Base-by-base conservation (phyloP, 2,113 vertebrate species). In the Chionodraco myersi region DNA sequence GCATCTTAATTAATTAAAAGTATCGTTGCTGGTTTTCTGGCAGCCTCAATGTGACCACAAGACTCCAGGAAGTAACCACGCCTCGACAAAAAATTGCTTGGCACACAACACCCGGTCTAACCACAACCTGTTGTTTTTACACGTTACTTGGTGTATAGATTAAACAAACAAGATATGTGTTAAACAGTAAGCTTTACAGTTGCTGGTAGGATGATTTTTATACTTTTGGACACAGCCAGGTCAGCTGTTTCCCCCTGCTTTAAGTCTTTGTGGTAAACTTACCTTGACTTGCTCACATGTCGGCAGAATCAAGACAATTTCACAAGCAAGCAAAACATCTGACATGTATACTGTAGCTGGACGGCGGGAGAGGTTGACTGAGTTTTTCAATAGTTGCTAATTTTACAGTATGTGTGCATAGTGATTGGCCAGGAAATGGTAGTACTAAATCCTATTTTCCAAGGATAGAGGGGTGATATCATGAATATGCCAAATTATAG, bases 391-490 rank as follows among this genome's bases (percentile, higher is more conserved):
- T 21, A 26, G 60, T 48, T 70, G 51, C 45, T 77, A 12, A 11
- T 44, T 69, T 59, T 36, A 52, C 54, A 30, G 36, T 41, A 41
- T 75, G 65, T 70, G 87, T 80, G 66, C 23, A 15, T 59, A n/a
- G 16, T 18, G 49, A 47, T 45, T 56, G 69, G 56, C 11, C 48
- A 65, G 53, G 58, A 80, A 75, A 49, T 5, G 11, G 60, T 54
- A 8, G 45, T 36, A 21, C 66, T 87, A 26, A 66, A 66, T 79
- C 71, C 72, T 71, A 68, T 63, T 54, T 26, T 64, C 48, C n/a
- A 14, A 54, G 60, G 14, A 83, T 54, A 57, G 21, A 16, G 18
- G 57, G 48, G 82, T 74, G 87, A 87, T 79, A 64, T 68, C 12
- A 23, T 8, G 30, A 13, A 23, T 75, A 75, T 57, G 23, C 64